A percentile compares a stretch with the other conserved stretches of the same genome.
Evolutionary conservation across 2,888 invertebrate species (phyloP).

Genomic region (Pinctada fucata): DNA sequence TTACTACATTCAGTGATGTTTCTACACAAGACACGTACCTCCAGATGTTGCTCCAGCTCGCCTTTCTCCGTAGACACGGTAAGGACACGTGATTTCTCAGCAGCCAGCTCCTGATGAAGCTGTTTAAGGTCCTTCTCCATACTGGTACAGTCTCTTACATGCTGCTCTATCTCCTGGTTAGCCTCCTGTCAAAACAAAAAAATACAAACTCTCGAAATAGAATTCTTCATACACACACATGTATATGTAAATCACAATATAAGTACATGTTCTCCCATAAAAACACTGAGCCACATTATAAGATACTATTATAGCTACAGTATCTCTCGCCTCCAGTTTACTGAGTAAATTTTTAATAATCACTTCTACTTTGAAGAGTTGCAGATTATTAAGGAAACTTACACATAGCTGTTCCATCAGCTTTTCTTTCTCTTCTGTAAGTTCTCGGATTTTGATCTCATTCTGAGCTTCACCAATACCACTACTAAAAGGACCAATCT

Average conservation of each 20-base stretch:
- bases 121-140: conserved; percentile 54
- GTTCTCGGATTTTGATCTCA: conserved; percentile 53
- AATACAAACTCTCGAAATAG: conserved; percentile 1
- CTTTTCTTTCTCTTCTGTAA: conserved; percentile 57
- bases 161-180: conserved; percentile 46
- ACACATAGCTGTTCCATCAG: conserved; percentile 62
- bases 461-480: conserved; percentile 37
- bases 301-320: too few species aligned
- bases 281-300: too few species aligned
- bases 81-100: conserved; percentile 57
- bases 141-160: conserved; percentile 54
- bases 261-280: too few species aligned
- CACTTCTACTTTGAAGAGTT: too few species aligned
- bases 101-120: conserved; percentile 57
- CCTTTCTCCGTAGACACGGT: conserved; percentile 58
- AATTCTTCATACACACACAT: too few species aligned
- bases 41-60: conserved; percentile 58
- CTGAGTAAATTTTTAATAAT: too few species aligned
- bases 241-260: too few species aligned
- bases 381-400: conserved; percentile 29
- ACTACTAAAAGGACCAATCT: conserved; percentile 25
- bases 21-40: conserved; percentile 42
- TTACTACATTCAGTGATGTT: not conserved
- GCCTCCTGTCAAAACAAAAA: conserved; percentile 50
- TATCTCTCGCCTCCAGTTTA: too few species aligned